Conservation (phyloP, 2,888 invertebrate species). For the Philopedon plagiatum region DNA sequence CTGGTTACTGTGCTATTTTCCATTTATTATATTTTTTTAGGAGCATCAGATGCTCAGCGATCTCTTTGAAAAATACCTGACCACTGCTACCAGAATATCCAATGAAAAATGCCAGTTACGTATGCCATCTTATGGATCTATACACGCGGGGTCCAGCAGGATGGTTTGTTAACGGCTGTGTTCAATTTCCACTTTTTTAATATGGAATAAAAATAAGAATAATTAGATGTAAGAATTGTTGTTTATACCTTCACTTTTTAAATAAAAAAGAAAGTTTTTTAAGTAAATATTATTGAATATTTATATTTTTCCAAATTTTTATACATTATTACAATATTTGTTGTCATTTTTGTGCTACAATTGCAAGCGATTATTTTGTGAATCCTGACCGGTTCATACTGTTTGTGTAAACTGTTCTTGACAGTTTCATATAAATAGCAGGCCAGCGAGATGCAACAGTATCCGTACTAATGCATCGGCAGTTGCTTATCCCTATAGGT, state of each 20-base stretch:
- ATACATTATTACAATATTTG: too few species aligned
- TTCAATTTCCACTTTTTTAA: background rate
- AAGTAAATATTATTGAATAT: background rate
- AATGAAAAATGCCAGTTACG: conserved; percentile 64
- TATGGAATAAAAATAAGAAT: background rate
- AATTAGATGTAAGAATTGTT: conserved; percentile 3
- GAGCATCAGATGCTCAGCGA: conserved; percentile 75
- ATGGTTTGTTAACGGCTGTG: conserved; percentile 14
- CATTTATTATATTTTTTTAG: too few species aligned
- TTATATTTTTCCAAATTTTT: too few species aligned
- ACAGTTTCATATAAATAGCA: too few species aligned
- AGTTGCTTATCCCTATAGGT: too few species aligned
- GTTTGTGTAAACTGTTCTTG: too few species aligned
- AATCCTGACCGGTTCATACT: too few species aligned
- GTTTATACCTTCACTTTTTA: conserved; percentile 3
- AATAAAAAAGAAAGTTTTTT: background rate
- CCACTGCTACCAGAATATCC: conserved; percentile 77
- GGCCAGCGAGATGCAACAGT: too few species aligned
- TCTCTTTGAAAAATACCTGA: conserved; percentile 76
- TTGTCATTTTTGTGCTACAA: too few species aligned
- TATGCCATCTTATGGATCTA: conserved; percentile 42
- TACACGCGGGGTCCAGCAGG: conserved; percentile 9
- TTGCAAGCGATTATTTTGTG: too few species aligned
- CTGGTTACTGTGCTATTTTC: too few species aligned
- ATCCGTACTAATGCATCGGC: too few species aligned